These are phyloP conservation scores for Chrysocyon brachyurus DNA, from an alignment of 2,797 vertebrate species.

Conservation along the genomic window DNA sequence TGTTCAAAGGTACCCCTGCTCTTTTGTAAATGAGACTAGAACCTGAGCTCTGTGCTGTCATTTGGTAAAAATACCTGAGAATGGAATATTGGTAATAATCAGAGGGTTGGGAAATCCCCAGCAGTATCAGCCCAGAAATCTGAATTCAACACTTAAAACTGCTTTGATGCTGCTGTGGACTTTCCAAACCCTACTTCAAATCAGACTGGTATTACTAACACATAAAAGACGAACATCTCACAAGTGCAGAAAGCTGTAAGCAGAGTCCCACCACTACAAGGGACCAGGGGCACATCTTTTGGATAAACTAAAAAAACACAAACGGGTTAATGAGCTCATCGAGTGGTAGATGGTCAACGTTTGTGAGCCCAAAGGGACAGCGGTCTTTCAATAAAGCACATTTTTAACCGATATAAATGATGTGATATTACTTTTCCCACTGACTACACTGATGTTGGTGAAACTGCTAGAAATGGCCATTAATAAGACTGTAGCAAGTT, in stretches of 20 bases:
- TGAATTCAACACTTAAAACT: neutral
- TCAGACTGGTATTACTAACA: neutral
- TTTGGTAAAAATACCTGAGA: neutral
- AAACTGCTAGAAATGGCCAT: conserved; percentile 42
- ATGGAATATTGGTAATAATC: neutral
- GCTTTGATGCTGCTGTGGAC: neutral
- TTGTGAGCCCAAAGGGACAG: neutral
- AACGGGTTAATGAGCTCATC: neutral
- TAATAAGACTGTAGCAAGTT: neutral
- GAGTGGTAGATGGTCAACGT: neutral
- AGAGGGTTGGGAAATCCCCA: neutral
- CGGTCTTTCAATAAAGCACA: neutral
- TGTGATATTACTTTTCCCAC: conserved; percentile 13
- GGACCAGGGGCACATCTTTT: neutral
- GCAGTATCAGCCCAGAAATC: conserved; percentile 30
- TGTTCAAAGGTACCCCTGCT: neutral
- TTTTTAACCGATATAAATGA: neutral
- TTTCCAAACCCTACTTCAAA: conserved; percentile 6
- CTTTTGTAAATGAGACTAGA: neutral
- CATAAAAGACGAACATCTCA: conserved; percentile 7
- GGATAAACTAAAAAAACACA: neutral
- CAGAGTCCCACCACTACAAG: neutral
- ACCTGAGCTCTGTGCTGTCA: neutral
- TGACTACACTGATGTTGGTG: neutral
- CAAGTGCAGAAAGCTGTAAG: neutral